Conservation (phyloP, 2,888 invertebrate genomes). For the Laothoe populi region DNA sequence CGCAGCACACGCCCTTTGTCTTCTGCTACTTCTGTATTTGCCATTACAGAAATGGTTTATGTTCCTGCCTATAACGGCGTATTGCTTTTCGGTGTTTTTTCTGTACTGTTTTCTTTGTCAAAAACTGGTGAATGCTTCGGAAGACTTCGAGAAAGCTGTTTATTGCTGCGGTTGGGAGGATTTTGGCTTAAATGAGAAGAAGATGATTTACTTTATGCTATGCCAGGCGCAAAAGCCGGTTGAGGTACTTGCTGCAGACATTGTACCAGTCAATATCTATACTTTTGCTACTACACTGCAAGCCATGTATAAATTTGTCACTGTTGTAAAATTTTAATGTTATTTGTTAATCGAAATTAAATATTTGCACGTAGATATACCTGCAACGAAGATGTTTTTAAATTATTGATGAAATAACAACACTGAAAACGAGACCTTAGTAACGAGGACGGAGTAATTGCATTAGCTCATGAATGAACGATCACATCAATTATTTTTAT, state of each 20-base stretch:
- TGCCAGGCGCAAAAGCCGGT: constrained; percentile 65
- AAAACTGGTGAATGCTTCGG: constrained; percentile 63
- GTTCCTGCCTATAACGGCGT: constrained; percentile 62
- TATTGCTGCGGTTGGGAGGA: constrained; percentile 77
- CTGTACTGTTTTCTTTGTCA: constrained; percentile 73
- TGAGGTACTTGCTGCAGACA: constrained; percentile 65
- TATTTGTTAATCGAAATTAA: neutral
- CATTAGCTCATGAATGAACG: neutral
- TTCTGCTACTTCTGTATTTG: constrained; percentile 64
- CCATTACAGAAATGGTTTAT: constrained; percentile 59
- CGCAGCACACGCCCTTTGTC: constrained; percentile 63
- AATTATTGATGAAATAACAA: neutral
- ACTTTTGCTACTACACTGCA: constrained; percentile 71
- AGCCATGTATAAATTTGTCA: constrained; percentile 70
- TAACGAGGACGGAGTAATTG: neutral
- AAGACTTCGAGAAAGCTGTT: constrained; percentile 62
- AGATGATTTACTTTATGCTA: constrained; percentile 60
- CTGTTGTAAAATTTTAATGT: constrained; percentile 63
- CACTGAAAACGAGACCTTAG: too few relatives aligned
- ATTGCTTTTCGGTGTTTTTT: constrained; percentile 67
- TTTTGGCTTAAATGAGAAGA: constrained; percentile 60
- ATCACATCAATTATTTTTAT: neutral
- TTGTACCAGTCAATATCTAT: constrained; percentile 71
- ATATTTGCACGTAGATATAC: neutral
- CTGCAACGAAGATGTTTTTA: neutral